These are phyloP conservation scores for Zaprionus lineosus DNA, from an alignment of 2,888 invertebrate species.

Conservation along the genomic window DNA sequence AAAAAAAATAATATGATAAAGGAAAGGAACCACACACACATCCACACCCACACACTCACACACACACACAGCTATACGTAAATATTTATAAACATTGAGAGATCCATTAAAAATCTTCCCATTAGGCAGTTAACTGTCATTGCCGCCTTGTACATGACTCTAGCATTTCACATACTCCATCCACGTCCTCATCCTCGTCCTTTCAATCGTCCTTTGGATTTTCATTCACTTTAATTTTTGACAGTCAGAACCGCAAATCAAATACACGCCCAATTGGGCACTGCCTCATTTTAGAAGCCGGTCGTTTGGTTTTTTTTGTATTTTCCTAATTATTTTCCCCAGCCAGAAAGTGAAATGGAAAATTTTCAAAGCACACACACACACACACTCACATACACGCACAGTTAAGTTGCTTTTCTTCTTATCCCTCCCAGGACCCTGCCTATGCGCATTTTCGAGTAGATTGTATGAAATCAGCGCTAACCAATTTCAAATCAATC, in stretches of 20 bases:
- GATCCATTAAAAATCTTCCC: slow-evolving; percentile 38
- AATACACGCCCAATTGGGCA: slow-evolving; percentile 72
- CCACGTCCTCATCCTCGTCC: no score
- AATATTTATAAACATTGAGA: no score
- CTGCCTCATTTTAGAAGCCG: slow-evolving; percentile 44
- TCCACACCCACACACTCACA: slow-evolving; percentile 3
- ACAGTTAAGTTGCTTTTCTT: slow-evolving; percentile 1
- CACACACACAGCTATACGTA: not conserved
- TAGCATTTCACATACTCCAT: no score
- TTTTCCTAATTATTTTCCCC: slow-evolving; percentile 46
- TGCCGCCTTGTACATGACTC: slow-evolving; percentile 52
- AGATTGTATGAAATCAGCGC: slow-evolving; percentile 75
- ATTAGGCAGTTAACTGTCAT: slow-evolving; percentile 56
- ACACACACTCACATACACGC: no score
- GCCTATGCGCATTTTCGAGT: slow-evolving; percentile 28
- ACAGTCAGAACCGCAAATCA: slow-evolving; percentile 63
- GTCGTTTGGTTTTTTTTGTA: slow-evolving; percentile 7
- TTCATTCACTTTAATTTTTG: no score
- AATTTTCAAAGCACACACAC: no score
- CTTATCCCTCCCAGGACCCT: no score
- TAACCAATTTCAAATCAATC: slow-evolving; percentile 75
- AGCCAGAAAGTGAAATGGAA: slow-evolving; percentile 34
- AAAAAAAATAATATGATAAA: no score
- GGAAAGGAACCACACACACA: not conserved
- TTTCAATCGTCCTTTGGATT: no score